These are phyloP conservation scores for Rhingia rostrata DNA, from an alignment of 2,888 invertebrate genomes.

Conservation along the genomic window DNA sequence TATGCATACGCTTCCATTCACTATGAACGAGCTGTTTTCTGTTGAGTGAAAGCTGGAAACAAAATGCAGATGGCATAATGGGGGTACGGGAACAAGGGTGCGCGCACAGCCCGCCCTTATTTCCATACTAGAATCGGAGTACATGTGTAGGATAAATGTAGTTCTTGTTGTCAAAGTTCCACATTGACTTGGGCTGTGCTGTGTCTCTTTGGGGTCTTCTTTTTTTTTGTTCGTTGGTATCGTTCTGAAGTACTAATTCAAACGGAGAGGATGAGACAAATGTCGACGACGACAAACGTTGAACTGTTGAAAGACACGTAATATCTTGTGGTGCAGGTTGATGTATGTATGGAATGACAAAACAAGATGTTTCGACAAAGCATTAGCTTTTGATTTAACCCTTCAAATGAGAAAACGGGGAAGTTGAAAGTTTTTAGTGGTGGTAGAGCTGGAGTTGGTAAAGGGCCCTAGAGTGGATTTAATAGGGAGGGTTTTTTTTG, in stretches of 20 bases:
- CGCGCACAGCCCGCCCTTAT: conserved; percentile 6
- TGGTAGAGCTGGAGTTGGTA: too few species aligned
- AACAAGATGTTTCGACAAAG: conserved; percentile 50
- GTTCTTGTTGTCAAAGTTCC: conserved; percentile 37
- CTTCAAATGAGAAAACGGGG: conserved; percentile 20
- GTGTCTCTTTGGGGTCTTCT: not conserved
- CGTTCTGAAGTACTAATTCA: conserved; percentile 25
- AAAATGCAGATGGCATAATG: conserved; percentile 29
- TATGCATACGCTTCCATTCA: conserved; percentile 32
- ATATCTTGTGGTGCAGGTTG: conserved; percentile 50
- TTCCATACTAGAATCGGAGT: conserved; percentile 19
- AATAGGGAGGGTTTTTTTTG: too few species aligned
- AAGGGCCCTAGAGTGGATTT: too few species aligned
- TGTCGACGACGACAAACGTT: conserved; percentile 19
- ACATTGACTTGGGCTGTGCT: conserved; percentile 11
- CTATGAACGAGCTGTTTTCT: conserved; percentile 39
- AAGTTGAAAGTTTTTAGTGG: not conserved
- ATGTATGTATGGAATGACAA: conserved; percentile 40
- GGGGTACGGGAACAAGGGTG: not conserved
- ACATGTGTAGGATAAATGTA: conserved; percentile 35
- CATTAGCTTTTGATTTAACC: conserved; percentile 43
- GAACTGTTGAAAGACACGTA: conserved; percentile 41
- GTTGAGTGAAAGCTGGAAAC: conserved; percentile 30
- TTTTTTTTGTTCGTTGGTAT: not conserved
- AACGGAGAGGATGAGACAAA: conserved; percentile 29